Percentiles rank a stretch among this genome's conserved stretches.
Evolutionary conservation across 2,113 vertebrate species (phyloP).

Genomic region (Pelvicachromis taeniatus): DNA sequence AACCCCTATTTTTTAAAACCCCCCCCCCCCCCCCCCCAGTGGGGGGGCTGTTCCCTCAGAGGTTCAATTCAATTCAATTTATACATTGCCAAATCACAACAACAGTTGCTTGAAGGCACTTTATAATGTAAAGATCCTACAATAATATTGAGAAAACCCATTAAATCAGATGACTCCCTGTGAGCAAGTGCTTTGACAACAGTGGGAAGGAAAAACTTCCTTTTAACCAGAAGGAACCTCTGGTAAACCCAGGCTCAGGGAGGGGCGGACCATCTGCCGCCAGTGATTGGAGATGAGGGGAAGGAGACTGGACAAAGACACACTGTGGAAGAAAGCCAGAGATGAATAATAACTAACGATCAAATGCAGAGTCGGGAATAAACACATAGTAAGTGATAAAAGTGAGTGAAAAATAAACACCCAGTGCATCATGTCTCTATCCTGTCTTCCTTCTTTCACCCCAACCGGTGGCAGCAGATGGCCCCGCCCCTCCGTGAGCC

Average conservation of each 20-base stretch:
- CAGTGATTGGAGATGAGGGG: background rate
- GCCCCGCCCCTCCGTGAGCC: too few species aligned
- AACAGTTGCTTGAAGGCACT: background rate
- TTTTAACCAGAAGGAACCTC: background rate
- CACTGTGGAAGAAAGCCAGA: background rate
- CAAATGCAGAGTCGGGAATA: background rate
- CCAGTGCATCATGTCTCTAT: background rate
- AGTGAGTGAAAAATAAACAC: background rate
- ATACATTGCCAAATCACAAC: background rate
- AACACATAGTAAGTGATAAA: background rate
- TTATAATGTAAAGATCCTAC: background rate
- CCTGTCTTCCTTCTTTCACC: too few species aligned
- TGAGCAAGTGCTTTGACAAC: background rate
- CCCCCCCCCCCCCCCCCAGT: too few species aligned
- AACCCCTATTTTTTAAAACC: too few species aligned
- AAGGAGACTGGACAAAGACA: background rate
- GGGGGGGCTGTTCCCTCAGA: too few species aligned
- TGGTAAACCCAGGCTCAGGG: rapidly evolving
- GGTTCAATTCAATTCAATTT: background rate
- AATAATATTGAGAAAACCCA: background rate
- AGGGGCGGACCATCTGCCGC: background rate
- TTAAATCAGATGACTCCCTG: rapidly evolving
- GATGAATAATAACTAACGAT: background rate
- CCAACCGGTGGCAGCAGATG: too few species aligned
- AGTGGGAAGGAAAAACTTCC: background rate